These are phyloP conservation scores for Mimachlamys varia DNA, from an alignment of 2,888 invertebrate species.

Conservation along the genomic window DNA sequence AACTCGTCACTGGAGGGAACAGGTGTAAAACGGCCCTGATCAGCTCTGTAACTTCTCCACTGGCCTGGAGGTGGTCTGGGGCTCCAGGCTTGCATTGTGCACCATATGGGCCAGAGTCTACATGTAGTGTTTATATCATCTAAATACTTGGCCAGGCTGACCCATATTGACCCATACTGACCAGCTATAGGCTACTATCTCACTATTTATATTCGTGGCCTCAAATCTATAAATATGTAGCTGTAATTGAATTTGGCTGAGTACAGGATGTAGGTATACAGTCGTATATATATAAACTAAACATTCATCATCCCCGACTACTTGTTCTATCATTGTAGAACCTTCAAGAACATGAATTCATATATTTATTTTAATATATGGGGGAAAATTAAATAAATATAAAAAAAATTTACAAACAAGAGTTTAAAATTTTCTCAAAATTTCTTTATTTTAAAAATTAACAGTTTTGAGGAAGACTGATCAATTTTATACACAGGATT, in stretches of 20 bases:
- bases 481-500: too few species aligned
- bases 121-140: too few species aligned
- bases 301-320: not conserved
- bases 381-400: too few species aligned
- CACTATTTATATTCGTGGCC: constrained; percentile 18
- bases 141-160: not conserved
- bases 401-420: too few species aligned
- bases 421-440: too few species aligned
- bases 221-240: not conserved
- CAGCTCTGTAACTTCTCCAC: too few species aligned
- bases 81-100: not conserved
- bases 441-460: too few species aligned
- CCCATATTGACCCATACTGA: not conserved
- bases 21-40: not conserved
- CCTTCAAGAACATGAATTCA: not conserved
- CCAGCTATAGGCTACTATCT: not conserved
- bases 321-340: not conserved
- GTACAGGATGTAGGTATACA: not conserved
- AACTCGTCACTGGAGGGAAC: not conserved
- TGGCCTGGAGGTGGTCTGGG: too few species aligned
- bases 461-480: too few species aligned
- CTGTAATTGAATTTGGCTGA: not conserved
- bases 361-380: too few species aligned
- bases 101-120: not conserved
- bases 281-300: not conserved